Evolutionary conservation across 2,888 invertebrate species (phyloP), one percentile per base, ranked within the genome.

Genomic region (Dorcus hopei): DNA sequence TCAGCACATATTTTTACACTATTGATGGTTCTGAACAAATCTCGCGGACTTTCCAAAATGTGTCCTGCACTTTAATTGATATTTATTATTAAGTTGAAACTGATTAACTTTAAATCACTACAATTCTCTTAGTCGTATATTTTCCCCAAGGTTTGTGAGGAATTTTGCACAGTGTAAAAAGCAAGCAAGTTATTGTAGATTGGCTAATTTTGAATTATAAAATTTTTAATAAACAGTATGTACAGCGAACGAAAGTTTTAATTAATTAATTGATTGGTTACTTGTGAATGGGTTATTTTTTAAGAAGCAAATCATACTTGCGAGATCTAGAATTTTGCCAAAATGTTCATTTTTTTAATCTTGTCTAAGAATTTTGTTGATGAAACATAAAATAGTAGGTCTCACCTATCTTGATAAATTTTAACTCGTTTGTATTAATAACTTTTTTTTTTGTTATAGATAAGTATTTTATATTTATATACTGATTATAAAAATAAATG

Each of bases 181-280:
- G 45, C 45, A 45, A 45, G 19, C 23, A 19, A 45, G 45, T 33
- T 43, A 38, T 43, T 38, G 49, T 57, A 50, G 58, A 58, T 58
- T 58, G 51, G 54, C 58, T 54, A 58, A 58, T 53, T 58, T 58
- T 58, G 58, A 52, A 58, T 39, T 45, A 4, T 19, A 45, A 45
- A 3, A 41, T 7, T 33, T 33, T 33, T 33, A 33, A 33, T 33
- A 33, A 33, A 33, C 6, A 4, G 26, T 33, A 33, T 33, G 26
- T 33, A 33, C 3, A 4, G 26, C 26, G 26, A 33, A 7, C 26
- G 16, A 42, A 42, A 14, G 16, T 42, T 42, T 42, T 11, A 19
- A 16, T 42, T 42, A 42, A 42, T 42, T 41, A 41, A 43, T 16
- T 43, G 8, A 43, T 16, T 43, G 8, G 19, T 43, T 43, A 43